phyloP scores from a whole-genome alignment of 92 coral and sea anemone genomes.

The Umimayanthus chanpuru region DNA sequence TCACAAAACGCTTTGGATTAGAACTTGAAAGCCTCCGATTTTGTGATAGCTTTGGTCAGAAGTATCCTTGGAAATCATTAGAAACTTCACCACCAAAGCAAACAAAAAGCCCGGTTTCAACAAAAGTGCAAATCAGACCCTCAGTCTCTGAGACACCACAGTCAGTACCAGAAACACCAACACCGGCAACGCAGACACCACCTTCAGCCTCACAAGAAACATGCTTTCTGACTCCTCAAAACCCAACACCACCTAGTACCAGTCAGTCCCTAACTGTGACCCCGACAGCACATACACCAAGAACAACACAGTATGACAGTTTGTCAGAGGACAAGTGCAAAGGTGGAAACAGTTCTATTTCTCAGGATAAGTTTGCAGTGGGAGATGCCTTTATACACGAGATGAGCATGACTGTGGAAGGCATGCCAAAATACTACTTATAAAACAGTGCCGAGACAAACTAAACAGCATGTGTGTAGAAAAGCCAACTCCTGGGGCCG shows the following conservation, averaged over 20 bases:
- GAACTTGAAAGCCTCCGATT: slow-evolving; percentile 46
- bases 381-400: slow-evolving; percentile 62
- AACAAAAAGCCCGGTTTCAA: no score
- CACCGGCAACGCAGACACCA: no score
- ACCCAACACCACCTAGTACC: no score
- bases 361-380: slow-evolving; percentile 60
- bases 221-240: no score
- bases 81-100: no score
- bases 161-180: no score
- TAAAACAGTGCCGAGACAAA: slow-evolving; percentile 53
- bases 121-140: no score
- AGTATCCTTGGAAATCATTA: slow-evolving; percentile 25
- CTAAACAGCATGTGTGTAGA: slow-evolving; percentile 51
- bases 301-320: slow-evolving; percentile 41
- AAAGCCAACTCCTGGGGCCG: slow-evolving; percentile 50
- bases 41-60: slow-evolving; percentile 34
- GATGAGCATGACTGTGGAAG: slow-evolving; percentile 50
- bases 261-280: neutral
- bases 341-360: slow-evolving; percentile 47
- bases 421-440: slow-evolving; percentile 60
- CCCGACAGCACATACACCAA: no score
- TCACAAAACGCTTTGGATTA: slow-evolving; percentile 42
- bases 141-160: no score
- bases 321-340: slow-evolving; percentile 43
- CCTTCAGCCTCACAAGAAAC: no score